These are phyloP conservation scores for Gibbula magus DNA, from an alignment of 2,888 invertebrate species.

Conservation along the genomic window DNA sequence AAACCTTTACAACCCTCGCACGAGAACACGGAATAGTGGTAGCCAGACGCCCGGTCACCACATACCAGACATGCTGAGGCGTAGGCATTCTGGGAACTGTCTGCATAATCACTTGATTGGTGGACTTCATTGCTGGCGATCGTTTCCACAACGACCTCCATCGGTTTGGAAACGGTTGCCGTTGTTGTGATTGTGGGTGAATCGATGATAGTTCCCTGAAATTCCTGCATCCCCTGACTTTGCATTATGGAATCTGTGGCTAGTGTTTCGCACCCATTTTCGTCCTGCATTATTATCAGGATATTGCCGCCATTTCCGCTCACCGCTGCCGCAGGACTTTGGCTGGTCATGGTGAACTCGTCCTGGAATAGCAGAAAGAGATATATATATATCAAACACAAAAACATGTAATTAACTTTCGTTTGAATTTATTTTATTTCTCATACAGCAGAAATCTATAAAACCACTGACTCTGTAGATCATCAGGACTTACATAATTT, in stretches of 20 bases:
- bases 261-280: not conserved
- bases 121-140: not conserved
- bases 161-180: not conserved
- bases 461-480: too few species aligned
- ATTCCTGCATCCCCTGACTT: not conserved
- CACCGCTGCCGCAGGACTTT: not conserved
- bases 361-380: too few species aligned
- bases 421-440: too few species aligned
- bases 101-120: not conserved
- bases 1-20: slow-evolving; percentile 76
- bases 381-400: too few species aligned
- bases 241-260: not conserved
- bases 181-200: not conserved
- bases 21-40: slow-evolving; percentile 74
- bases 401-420: too few species aligned
- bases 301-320: not conserved
- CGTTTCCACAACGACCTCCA: slow-evolving; percentile 1
- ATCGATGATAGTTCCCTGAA: not conserved
- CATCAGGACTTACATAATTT: too few species aligned
- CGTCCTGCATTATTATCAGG: slow-evolving; percentile 27
- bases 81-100: too few species aligned
- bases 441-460: too few species aligned
- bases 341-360: too few species aligned
- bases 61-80: slow-evolving; percentile 65
- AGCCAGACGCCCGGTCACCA: slow-evolving; percentile 72